Conservation (phyloP, 2,113 vertebrate species). For the Chamaea fasciata region DNA sequence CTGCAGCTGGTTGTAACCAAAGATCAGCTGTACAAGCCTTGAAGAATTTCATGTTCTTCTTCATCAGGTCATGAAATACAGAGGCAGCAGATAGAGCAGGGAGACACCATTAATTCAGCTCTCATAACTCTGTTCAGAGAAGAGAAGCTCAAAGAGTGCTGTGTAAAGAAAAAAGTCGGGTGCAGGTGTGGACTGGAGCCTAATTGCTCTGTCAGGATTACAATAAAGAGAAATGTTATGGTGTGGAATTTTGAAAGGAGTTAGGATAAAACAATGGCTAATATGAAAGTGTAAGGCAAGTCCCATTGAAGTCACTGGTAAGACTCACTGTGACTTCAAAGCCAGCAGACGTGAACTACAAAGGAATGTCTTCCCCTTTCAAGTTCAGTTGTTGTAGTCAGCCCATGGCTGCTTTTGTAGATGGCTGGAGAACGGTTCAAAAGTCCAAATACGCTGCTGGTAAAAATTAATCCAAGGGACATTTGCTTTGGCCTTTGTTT, state of each 20-base stretch:
- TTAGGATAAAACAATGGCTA: slow-evolving; percentile 57
- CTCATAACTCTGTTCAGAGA: background rate
- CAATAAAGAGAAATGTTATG: slow-evolving; percentile 48
- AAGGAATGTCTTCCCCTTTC: slow-evolving; percentile 41
- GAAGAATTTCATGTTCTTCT: slow-evolving; percentile 4
- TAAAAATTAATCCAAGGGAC: slow-evolving; percentile 20
- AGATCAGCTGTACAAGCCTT: background rate
- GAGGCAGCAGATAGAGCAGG: background rate
- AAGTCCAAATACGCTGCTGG: background rate
- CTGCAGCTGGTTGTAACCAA: background rate
- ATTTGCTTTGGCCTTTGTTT: slow-evolving; percentile 23
- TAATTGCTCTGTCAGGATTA: slow-evolving; percentile 62
- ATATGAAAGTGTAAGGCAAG: slow-evolving; percentile 22
- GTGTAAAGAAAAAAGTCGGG: background rate
- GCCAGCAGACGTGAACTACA: slow-evolving; percentile 1
- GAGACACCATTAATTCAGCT: background rate
- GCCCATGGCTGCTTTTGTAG: slow-evolving; percentile 7
- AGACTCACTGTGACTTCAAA: slow-evolving; percentile 52
- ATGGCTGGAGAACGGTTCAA: background rate
- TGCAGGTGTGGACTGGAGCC: slow-evolving; percentile 41
- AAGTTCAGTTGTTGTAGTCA: slow-evolving; percentile 19
- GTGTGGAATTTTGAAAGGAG: slow-evolving; percentile 47
- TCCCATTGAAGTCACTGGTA: slow-evolving; percentile 46
- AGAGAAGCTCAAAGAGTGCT: slow-evolving; percentile 33
- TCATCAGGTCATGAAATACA: background rate